Base-by-base conservation (phyloP, 1,140 invertebrate species). In the Drosophila parvula region DNA sequence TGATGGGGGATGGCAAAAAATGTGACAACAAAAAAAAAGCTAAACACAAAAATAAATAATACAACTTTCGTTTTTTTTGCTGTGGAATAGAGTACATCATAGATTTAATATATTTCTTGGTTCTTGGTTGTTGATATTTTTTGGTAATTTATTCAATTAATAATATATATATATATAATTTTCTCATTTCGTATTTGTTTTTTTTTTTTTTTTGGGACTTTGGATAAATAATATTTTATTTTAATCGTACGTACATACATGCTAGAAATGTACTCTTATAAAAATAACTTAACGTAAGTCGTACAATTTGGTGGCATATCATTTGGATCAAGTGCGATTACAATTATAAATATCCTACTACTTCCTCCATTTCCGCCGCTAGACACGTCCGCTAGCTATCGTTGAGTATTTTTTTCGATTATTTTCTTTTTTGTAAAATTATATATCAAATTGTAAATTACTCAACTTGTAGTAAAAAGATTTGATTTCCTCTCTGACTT, bases 231-330 rank as follows among this genome's bases (percentile, higher is more conserved):
- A 28, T 38, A 44, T 44, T 44, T 44, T 44, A 30, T 28, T 48
- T 44, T 58, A 68, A 50, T 22, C 18, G 38, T 28, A 71, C 18
- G 38, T 28, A 71, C 16, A 43, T 59, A 71, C 73, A 79, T 59
- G 34, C 47, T 73, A 71, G 7, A 74, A 64, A 71, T 73, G 75
- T 61, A 81, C 57, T 38, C 43, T 41, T 81, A 74, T 62, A 78
- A 67, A 69, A 76, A 75, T 75, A 56, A 63, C 82, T 83, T 82
- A 82, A 68, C 50, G 4, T 84, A 74, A 58, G 40, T 68, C 78
- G 56, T 81, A 85, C 73, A 88, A 53, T 86, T 86, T 86, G 82
- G 83, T 88, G 63, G 79, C 79, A 77, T 88, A 86, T 86, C 70
- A 82, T 86, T 86, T 86, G 83, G 83, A 88, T 77, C 79, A 77